Base-by-base conservation (phyloP, 2,797 vertebrate species). In the Spea hammondii region DNA sequence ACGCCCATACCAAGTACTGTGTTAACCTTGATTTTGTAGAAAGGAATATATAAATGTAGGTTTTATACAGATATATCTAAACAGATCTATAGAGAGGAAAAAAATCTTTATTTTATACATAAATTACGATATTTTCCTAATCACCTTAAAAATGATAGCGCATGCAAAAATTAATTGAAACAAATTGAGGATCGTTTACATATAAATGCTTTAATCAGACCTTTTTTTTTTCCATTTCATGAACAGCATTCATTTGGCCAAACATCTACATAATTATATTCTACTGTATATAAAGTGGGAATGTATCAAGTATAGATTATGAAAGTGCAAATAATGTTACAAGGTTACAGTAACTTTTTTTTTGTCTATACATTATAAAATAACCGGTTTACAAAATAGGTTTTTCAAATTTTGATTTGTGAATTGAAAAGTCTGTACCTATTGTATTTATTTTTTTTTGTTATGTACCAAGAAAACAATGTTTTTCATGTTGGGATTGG, bases 271-370 rank as follows among this genome's bases (percentile, higher is more conserved):
- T 89, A 90, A 91, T 91, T 93, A 89, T 91, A 89, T 94, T 92
- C 94, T 93, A 92, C 88, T 89, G 94, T 96, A 98, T 93, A 93
- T 94, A 98, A 99, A 99, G 91, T 95, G 95, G 97, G 97, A 99
- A 99, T 99, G 97, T 98, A 98, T 97, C 96, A 98, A 98, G 97
- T 98, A 97, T 97, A 97, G 94, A 96, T 94, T 98, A 98, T 95
- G 95, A 98, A 98, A 99, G 97, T 99, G 97, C 97, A 99, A 99
- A 97, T 92, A 96, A 94, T 95, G 96, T 95, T 94, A 97, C 94
- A 96, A 97, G 95, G 92, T 97, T 98, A 96, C 94, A 95, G 93
- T 93, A 94, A 85, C 84, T 89, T 90, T 82, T 70, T 88, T 92
- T 88, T 92, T 49, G 2, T 60, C 88, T 90, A 95, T 93, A 96